phyloP scores from a whole-genome alignment of 2,888 invertebrate species.

The Osmoderma eremita region DNA sequence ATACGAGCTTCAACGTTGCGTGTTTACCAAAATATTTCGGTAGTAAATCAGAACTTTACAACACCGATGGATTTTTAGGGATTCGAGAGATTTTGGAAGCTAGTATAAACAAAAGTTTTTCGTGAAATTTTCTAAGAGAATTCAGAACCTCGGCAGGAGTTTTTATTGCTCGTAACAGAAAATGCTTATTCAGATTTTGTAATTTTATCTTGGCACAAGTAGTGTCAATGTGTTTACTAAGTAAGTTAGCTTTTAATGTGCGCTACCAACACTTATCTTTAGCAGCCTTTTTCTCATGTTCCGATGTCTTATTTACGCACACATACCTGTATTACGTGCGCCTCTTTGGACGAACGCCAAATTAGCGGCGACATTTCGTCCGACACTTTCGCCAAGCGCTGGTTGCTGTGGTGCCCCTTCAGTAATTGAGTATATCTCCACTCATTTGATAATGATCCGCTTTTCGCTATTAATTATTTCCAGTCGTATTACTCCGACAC shows the following conservation, averaged over 20 bases:
- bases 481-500: slow-evolving; percentile 21
- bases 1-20: too few relatives aligned
- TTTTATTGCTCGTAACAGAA: too few relatives aligned
- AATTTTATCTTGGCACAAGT: too few relatives aligned
- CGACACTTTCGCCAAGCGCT: slow-evolving; percentile 10
- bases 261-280: background rate
- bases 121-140: too few relatives aligned
- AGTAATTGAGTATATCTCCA: slow-evolving; percentile 7
- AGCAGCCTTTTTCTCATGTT: background rate
- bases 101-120: too few relatives aligned
- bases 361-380: slow-evolving; percentile 2
- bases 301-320: background rate
- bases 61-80: too few relatives aligned
- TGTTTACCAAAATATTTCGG: too few relatives aligned
- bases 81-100: too few relatives aligned
- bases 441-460: slow-evolving; percentile 15
- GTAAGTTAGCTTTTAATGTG: background rate
- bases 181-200: too few relatives aligned
- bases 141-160: too few relatives aligned
- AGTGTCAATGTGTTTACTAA: too few relatives aligned
- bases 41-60: too few relatives aligned
- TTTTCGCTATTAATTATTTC: slow-evolving; percentile 28
- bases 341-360: slow-evolving; percentile 15
- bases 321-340: slow-evolving; percentile 26
- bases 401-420: background rate